Evolutionary conservation across 2,113 vertebrate species (phyloP), one percentile per base, ranked within the genome.

Genomic region (Pseudopodoces humilis): DNA sequence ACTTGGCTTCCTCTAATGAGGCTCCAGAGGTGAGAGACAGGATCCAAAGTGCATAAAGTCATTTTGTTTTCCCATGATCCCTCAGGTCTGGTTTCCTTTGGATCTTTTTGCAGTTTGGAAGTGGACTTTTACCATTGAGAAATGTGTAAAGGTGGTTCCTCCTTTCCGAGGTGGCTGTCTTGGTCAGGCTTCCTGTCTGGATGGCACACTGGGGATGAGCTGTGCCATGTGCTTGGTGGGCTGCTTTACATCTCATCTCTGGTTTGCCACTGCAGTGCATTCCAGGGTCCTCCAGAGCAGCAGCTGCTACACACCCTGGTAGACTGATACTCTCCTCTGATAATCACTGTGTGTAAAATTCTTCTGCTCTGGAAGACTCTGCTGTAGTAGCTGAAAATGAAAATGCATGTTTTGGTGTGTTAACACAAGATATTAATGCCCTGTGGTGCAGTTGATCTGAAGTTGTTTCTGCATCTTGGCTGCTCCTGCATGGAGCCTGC

Each of bases 191-290:
- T 84, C n/a, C 58, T 56, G 25, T 83, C 9, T 6, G 8, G 28
- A 3, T 70, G 59, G 65, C 1, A 1, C 10, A 2, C 18, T 28
- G 41, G 28, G 44, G 49, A 37, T 0, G 5, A 86, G 71, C 70
- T n/a, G 12, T 56, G 80, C 58, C 55, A 1, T 5, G 33, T 60
- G 30, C 41, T 69, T 69, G 47, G 60, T 1, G 1, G 27, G 6
- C 50, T 55, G 50, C 44, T 60, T 58, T 55, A 3, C 13, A 30
- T 50, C 30, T 69, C 46, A 15, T 17, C 18, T 0, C 2, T 13
- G 46, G 14, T 33, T 71, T 90, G 46, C 31, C 50, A 56, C n/a
- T 0, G 0, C 33, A 37, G 39, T 3, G 0, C 15, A 1, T 56
- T 6, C 55, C 16, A 20, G 37, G 22, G 6, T 53, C 7, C 12